Conservation (phyloP, 2,113 vertebrate genomes). For the Halichoerus grypus region DNA sequence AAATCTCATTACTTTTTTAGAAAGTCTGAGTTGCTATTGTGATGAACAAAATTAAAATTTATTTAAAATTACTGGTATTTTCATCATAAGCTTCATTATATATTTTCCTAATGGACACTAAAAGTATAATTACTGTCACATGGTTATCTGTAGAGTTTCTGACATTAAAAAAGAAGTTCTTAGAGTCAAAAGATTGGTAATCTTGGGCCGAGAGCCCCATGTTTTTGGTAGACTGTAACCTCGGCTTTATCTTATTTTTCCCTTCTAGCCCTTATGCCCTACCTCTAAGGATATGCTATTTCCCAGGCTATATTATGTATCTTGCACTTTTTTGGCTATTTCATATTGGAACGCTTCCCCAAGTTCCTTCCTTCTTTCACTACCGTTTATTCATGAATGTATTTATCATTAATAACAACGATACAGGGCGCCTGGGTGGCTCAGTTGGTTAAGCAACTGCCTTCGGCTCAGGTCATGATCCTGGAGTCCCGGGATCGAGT, state of each 20-base stretch:
- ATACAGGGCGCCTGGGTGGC: too few species aligned
- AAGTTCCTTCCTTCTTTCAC: not conserved
- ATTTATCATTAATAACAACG: slow-evolving; percentile 35
- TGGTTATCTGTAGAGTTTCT: not conserved
- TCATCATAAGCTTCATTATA: not conserved
- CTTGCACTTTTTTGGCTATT: not conserved
- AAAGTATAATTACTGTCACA: not conserved
- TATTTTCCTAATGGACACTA: not conserved
- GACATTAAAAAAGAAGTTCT: slow-evolving; percentile 12
- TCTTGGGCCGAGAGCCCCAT: not conserved
- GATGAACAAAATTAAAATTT: not conserved
- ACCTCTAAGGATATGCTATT: not conserved
- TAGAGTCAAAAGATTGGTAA: not conserved
- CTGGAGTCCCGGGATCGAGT: too few species aligned
- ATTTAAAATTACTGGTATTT: slow-evolving; percentile 33
- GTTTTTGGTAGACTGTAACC: not conserved
- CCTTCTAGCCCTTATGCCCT: not conserved
- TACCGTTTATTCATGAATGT: not conserved
- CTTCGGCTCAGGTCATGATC: too few species aligned
- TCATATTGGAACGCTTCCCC: not conserved
- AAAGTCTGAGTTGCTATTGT: not conserved
- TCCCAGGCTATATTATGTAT: not conserved
- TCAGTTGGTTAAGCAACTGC: too few species aligned
- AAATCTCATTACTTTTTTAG: not conserved
- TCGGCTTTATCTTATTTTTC: not conserved